Evolutionary conservation across 2,888 invertebrate species (phyloP), one percentile per base, ranked within the genome.

Genomic region (Smittia sp.): DNA sequence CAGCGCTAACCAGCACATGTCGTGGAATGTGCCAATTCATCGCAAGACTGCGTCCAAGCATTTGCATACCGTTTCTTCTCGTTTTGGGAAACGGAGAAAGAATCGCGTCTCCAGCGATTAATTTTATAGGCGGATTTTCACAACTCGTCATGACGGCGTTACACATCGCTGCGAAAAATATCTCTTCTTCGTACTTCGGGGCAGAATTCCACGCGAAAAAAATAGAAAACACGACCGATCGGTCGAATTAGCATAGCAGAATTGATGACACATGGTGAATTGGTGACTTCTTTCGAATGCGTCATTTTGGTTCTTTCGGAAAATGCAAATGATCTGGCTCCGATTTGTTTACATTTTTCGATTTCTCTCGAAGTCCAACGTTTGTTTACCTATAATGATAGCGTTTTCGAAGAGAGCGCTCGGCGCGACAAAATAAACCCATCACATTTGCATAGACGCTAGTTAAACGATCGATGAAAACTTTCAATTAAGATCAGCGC

Each of bases 21-120:
- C 58, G 58, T 27, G 27, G 27, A 63, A 63, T 63, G 24, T 63
- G 63, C 27, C 63, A 63, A 63, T 27, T 63, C 63, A 63, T n/a
- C 6, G 63, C 4, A 18, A 9, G 22, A 18, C 63, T 18, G 20
- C 4, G 15, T 9, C n/a, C 2, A 58, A 58, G 27, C 22, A 63
- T 63, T 63, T 25, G 63, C 63, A 63, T 63, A 27, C 18, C 22
- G 58, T 22, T 58, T 58, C 46, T 22, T 9, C 13, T 46, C 46
- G n/a, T 46, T n/a, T 46, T 46, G 46, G 46, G 11, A 46, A 15
- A n/a, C 58, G 58, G 22, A 22, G n/a, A 11, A 63, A 24, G 25
- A 63, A 27, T 15, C 3, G 27, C 22, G 63, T 6, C 63, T 63
- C 63, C 63, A 27, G 25, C 20, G 15, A 18, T 7, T 20, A 58